phyloP scores from a whole-genome alignment of 2,113 vertebrate species.

The Zingel zingel region DNA sequence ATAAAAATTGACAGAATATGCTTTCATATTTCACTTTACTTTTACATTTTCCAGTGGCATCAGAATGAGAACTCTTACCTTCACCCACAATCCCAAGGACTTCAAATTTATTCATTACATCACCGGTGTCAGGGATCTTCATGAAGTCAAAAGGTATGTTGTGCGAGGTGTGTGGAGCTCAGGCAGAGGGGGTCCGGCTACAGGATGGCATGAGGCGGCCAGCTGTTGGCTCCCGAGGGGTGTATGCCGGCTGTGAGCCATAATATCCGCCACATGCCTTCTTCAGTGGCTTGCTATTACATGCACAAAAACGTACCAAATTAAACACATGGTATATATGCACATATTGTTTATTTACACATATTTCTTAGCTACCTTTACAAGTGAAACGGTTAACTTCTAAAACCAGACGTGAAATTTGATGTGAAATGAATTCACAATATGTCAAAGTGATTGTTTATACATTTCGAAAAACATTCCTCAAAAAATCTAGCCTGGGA shows the following conservation, averaged over 20 bases:
- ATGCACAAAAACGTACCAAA: slow-evolving; percentile 52
- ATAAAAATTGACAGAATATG: background rate
- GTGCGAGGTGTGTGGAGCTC: slow-evolving; percentile 64
- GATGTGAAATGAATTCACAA: too few species aligned
- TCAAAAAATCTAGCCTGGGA: background rate
- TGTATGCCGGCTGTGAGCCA: slow-evolving; percentile 48
- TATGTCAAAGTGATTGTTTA: too few species aligned
- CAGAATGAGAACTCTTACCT: slow-evolving; percentile 87
- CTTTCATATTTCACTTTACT: background rate
- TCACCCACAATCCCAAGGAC: slow-evolving; percentile 99
- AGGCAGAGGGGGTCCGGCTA: slow-evolving; percentile 58
- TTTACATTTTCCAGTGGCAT: background rate
- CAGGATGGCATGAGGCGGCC: slow-evolving; percentile 60
- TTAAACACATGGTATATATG: background rate
- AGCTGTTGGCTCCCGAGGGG: slow-evolving; percentile 56
- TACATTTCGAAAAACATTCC: too few species aligned
- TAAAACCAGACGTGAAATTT: background rate
- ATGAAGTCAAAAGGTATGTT: slow-evolving; percentile 93
- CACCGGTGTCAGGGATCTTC: slow-evolving; percentile 98
- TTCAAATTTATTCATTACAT: slow-evolving; percentile 99
- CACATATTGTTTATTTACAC: background rate
- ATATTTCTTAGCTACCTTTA: background rate
- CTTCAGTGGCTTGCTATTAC: slow-evolving; percentile 40
- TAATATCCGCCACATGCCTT: slow-evolving; percentile 63
- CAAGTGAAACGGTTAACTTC: background rate